Conservation (phyloP, 1,140 invertebrate genomes). For the Holotrichia oblita region DNA sequence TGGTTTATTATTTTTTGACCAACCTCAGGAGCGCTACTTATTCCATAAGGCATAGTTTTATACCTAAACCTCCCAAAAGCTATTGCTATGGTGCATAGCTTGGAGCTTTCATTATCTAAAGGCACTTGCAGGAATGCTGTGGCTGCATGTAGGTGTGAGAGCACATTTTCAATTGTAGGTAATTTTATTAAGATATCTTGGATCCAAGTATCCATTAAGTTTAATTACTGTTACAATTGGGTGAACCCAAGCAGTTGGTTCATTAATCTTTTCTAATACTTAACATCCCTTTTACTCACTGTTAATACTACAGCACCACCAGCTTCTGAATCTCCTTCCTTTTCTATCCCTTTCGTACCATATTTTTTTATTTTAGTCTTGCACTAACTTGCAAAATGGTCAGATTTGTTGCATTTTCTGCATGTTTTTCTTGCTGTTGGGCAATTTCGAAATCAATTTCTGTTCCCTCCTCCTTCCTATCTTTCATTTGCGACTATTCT, state of each 20-base stretch:
- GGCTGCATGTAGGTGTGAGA: constrained; percentile 40
- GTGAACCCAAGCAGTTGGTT: background rate
- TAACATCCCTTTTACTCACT: too few relatives aligned
- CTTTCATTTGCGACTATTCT: too few relatives aligned
- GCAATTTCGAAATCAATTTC: too few relatives aligned
- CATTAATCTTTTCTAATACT: background rate
- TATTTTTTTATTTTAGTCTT: too few relatives aligned
- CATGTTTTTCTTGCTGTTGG: too few relatives aligned
- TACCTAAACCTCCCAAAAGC: constrained; percentile 48
- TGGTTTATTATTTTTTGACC: constrained; percentile 48
- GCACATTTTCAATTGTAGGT: constrained; percentile 37
- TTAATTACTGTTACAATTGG: background rate
- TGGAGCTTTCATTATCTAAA: constrained; percentile 40
- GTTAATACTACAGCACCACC: too few relatives aligned
- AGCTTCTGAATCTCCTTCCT: too few relatives aligned
- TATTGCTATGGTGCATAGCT: constrained; percentile 47
- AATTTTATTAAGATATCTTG: background rate
- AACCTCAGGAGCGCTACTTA: constrained; percentile 47
- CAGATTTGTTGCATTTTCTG: too few relatives aligned
- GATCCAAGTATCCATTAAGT: background rate
- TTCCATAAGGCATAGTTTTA: constrained; percentile 48
- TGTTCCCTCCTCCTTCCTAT: too few relatives aligned
- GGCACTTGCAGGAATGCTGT: constrained; percentile 41
- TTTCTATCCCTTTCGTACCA: too few relatives aligned
- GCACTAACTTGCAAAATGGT: too few relatives aligned